These are phyloP conservation scores for Catocala nupta DNA, from an alignment of 2,888 invertebrate species.

Conservation along the genomic window DNA sequence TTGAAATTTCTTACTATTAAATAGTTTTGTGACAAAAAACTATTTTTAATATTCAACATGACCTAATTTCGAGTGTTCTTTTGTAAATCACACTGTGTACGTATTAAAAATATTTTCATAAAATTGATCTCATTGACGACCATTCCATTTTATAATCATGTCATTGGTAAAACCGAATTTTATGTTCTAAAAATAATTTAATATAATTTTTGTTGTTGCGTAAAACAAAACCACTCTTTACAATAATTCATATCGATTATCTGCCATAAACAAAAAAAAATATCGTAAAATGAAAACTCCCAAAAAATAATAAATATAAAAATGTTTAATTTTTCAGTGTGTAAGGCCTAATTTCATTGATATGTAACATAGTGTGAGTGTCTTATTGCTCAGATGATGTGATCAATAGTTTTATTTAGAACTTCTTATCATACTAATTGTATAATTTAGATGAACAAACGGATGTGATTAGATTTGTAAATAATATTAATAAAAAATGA, in stretches of 20 bases:
- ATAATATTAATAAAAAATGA: slow-evolving; percentile 79
- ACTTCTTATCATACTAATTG: slow-evolving; percentile 65
- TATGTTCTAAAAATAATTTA: background rate
- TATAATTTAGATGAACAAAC: slow-evolving; percentile 77
- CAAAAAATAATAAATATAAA: no score
- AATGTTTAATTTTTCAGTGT: background rate
- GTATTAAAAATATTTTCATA: slow-evolving; percentile 30
- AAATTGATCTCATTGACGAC: slow-evolving; percentile 51
- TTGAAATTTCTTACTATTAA: slow-evolving; percentile 2
- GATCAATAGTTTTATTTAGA: slow-evolving; percentile 65
- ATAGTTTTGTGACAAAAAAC: slow-evolving; percentile 6
- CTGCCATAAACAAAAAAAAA: no score
- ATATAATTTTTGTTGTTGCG: background rate
- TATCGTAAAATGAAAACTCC: no score
- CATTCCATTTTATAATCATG: slow-evolving; percentile 35
- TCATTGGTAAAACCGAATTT: background rate
- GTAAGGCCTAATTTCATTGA: slow-evolving; percentile 30
- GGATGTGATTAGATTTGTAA: slow-evolving; percentile 87
- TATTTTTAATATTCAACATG: slow-evolving; percentile 19
- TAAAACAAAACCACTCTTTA: background rate
- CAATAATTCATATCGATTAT: background rate
- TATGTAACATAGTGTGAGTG: slow-evolving; percentile 46
- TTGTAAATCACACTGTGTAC: slow-evolving; percentile 40
- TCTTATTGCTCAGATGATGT: slow-evolving; percentile 46
- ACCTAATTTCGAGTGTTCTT: slow-evolving; percentile 40